These are phyloP conservation scores for Rhamnusium bicolor DNA, from an alignment of 2,888 invertebrate species.

Conservation along the genomic window DNA sequence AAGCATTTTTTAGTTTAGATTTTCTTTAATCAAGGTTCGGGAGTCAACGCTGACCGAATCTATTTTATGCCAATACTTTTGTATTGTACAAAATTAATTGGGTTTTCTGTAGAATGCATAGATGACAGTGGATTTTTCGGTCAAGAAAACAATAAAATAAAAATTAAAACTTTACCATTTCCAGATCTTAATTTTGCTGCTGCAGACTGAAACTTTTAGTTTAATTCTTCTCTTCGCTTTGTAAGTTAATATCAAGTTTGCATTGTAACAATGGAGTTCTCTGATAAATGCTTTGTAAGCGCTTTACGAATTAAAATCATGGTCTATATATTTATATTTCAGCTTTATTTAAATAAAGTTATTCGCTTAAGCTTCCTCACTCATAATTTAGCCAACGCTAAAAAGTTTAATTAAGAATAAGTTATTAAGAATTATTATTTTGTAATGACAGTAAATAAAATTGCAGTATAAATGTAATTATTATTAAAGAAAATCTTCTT, in stretches of 20 bases:
- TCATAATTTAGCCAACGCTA: neutral
- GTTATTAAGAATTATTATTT: neutral
- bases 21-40: too few relatives aligned
- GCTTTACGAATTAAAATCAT: neutral
- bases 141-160: neutral
- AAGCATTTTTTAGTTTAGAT: too few relatives aligned
- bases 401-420: neutral
- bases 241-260: conserved; percentile 39
- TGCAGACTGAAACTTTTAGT: conserved; percentile 9
- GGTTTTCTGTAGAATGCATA: neutral
- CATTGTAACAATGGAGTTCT: conserved; percentile 45
- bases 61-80: too few relatives aligned
- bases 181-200: conserved; percentile 28
- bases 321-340: neutral
- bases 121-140: neutral
- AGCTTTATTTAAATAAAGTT: neutral
- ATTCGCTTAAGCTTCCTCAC: neutral
- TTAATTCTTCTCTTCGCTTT: neutral
- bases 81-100: neutral
- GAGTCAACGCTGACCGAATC: too few relatives aligned
- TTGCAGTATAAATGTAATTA: too few relatives aligned
- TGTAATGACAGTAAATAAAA: neutral
- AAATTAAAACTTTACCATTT: conserved; percentile 12
- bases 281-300: conserved; percentile 44
- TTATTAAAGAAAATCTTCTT: too few relatives aligned